Conservation (phyloP, 2,888 invertebrate species). For the Opisthograptis luteolata region DNA sequence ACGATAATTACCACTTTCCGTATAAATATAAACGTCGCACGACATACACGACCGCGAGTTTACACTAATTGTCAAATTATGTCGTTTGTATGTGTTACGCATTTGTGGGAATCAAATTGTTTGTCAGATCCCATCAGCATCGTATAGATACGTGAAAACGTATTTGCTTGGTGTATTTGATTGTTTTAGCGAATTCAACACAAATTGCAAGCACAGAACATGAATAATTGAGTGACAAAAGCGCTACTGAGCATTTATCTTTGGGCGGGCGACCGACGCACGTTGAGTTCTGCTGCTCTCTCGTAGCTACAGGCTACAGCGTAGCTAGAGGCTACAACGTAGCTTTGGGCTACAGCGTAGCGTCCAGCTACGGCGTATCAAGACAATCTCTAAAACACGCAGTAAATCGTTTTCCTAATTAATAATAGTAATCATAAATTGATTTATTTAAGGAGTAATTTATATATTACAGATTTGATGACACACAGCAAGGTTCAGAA, state of each 20-base stretch:
- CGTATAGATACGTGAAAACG: constrained; percentile 34
- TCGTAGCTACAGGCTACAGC: constrained; percentile 22
- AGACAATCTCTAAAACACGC: too few species aligned
- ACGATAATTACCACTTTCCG: constrained; percentile 65
- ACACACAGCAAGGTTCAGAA: too few species aligned
- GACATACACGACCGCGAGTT: constrained; percentile 60
- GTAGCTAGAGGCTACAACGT: constrained; percentile 18
- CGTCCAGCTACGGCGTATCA: neutral
- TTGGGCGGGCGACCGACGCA: too few species aligned
- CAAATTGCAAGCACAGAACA: constrained; percentile 22
- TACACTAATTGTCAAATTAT: constrained; percentile 71
- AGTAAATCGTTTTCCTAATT: too few species aligned
- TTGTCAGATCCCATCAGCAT: constrained; percentile 39
- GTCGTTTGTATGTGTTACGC: constrained; percentile 51
- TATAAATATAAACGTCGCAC: constrained; percentile 60
- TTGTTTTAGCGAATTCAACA: constrained; percentile 11
- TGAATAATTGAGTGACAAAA: constrained; percentile 29
- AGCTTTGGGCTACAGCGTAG: constrained; percentile 11
- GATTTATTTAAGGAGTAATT: too few species aligned
- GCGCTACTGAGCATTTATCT: constrained; percentile 24
- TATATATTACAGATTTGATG: too few species aligned
- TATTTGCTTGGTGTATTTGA: constrained; percentile 13
- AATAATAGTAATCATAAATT: too few species aligned
- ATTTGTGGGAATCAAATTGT: constrained; percentile 50
- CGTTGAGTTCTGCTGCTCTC: constrained; percentile 12